Percentiles rank a stretch among this genome's conserved stretches.
These are phyloP conservation scores for Syngnathoides biaculeatus DNA, from an alignment of 2,113 vertebrate species.

Conservation along the genomic window DNA sequence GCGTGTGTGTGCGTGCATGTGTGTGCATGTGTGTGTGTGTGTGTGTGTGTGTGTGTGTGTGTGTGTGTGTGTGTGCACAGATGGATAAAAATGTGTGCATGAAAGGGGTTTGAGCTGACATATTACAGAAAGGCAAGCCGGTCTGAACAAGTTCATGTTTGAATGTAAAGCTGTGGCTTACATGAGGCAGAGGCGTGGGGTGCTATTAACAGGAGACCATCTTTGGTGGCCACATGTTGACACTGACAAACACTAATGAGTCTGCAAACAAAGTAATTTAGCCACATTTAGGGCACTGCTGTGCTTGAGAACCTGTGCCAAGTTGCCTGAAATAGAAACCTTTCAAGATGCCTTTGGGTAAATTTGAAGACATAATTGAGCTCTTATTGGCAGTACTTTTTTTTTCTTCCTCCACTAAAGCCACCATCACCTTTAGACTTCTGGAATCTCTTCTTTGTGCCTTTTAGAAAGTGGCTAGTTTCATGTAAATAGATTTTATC, in stretches of 20 bases:
- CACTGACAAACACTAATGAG: constrained; percentile 74
- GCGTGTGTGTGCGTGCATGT: no score
- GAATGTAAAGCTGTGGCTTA: constrained; percentile 56
- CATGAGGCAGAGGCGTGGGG: constrained; percentile 60
- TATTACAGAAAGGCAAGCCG: constrained; percentile 40
- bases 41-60: neutral
- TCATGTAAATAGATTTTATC: constrained; percentile 73
- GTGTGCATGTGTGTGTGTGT: constrained; percentile 10
- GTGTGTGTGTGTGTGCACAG: constrained; percentile 8
- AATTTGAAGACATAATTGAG: constrained; percentile 67
- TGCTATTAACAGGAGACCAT: constrained; percentile 47
- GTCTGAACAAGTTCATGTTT: constrained; percentile 66
- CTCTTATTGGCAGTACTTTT: constrained; percentile 4
- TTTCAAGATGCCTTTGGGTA: constrained; percentile 63
- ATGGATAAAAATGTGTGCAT: constrained; percentile 21
- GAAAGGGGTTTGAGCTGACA: constrained; percentile 22
- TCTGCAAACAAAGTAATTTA: constrained; percentile 72
- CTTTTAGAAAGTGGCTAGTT: constrained; percentile 62
- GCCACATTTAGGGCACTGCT: constrained; percentile 54
- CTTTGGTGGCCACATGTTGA: constrained; percentile 72
- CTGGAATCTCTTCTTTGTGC: constrained; percentile 63
- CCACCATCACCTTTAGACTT: constrained; percentile 54
- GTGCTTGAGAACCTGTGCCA: constrained; percentile 52
- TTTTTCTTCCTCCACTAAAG: constrained; percentile 12
- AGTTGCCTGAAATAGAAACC: constrained; percentile 59